Evolutionary conservation across 2,797 vertebrate genomes (phyloP).

Genomic region (Graptemys geographica): DNA sequence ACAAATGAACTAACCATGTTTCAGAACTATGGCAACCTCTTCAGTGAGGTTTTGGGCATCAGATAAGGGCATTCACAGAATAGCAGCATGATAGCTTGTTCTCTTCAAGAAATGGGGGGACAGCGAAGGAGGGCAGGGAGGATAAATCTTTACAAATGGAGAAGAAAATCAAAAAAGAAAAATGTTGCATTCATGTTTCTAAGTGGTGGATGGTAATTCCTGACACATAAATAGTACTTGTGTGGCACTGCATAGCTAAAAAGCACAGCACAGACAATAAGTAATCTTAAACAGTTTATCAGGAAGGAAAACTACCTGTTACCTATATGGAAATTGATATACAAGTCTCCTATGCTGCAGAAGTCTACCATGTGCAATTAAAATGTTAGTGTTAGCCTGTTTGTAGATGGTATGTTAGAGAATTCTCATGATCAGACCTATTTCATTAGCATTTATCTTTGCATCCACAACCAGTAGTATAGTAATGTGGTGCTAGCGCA

Average conservation of each 20-base stretch:
- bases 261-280: not conserved
- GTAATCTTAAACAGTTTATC: not conserved
- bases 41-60: not conserved
- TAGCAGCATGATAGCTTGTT: not conserved
- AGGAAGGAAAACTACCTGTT: not conserved
- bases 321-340: not conserved
- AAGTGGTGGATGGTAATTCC: not conserved
- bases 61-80: not conserved
- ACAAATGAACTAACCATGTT: not conserved
- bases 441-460: not conserved
- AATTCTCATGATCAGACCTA: not conserved
- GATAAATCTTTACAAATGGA: not conserved
- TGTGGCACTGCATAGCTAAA: not conserved
- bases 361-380: not conserved
- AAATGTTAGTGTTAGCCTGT: not conserved
- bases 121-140: not conserved
- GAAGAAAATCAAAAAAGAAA: not conserved
- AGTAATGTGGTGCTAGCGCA: not conserved
- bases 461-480: not conserved
- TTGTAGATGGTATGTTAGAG: not conserved
- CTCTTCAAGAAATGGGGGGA: not conserved
- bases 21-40: not conserved
- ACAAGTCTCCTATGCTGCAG: not conserved
- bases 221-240: not conserved
- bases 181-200: fast-evolving